Percentiles rank a stretch among this genome's conserved stretches.
Conservation (phyloP, 2,888 invertebrate species). For the Troglohyphantes excavatus region DNA sequence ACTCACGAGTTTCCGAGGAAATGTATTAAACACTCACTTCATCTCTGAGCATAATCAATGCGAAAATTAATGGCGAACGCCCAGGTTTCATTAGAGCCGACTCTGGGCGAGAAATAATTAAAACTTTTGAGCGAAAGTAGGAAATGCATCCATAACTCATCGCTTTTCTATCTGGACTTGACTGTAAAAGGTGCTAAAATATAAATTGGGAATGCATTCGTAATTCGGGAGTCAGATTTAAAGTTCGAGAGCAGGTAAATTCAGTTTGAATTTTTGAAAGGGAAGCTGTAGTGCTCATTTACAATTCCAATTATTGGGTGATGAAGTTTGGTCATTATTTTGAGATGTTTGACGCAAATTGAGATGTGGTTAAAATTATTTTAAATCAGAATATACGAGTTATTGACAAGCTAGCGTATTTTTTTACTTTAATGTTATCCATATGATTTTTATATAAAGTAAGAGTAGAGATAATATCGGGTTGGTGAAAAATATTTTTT, state of each 20-base stretch:
- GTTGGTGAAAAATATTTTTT: too few relatives aligned
- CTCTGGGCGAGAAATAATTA: conserved; percentile 8
- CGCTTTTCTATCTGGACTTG: too few relatives aligned
- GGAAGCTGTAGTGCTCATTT: background rate
- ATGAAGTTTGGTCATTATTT: too few relatives aligned
- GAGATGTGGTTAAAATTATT: too few relatives aligned
- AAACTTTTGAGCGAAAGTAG: background rate
- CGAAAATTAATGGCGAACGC: conserved; percentile 2
- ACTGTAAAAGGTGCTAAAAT: background rate
- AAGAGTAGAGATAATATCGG: too few relatives aligned
- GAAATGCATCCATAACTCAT: background rate
- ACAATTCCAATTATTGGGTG: background rate
- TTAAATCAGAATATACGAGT: too few relatives aligned
- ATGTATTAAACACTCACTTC: background rate
- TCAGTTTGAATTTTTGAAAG: too few relatives aligned
- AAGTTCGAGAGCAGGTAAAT: too few relatives aligned
- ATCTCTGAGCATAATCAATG: background rate
- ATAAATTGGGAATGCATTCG: background rate
- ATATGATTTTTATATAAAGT: too few relatives aligned
- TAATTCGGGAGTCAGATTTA: background rate
- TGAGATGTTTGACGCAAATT: too few relatives aligned
- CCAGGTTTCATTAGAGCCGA: background rate
- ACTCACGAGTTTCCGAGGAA: background rate
- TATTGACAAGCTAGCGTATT: too few relatives aligned
- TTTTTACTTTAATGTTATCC: too few relatives aligned